Base-by-base conservation (phyloP, 2,888 invertebrate genomes). In the Ctenicera cuprea region DNA sequence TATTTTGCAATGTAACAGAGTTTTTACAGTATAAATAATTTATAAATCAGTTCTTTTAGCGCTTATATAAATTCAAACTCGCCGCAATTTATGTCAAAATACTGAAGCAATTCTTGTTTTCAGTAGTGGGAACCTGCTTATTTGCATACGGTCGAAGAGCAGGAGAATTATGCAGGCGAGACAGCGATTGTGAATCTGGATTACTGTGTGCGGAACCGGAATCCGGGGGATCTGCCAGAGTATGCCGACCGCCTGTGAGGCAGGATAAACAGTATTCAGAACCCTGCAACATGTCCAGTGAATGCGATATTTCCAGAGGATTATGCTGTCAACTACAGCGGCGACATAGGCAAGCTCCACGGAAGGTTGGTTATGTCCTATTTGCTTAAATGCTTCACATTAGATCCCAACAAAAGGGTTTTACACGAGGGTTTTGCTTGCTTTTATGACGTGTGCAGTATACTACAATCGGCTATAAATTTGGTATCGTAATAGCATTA, bases 321-420 rank as follows among this genome's bases (percentile, higher is more conserved):
- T 90, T 96, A 67, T 96, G 96, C 88, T 96, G 96, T 87, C 95
- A 95, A 87, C 88, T 95, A 82, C 95, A 95, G 82, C 91, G 95
- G 76, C 91, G 95, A 79, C 96, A 96, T 87, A 91, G 96, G 50
- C 95, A 95, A 88, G 92, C 94, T 79, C 91, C 95, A 0, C 90
- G 95, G 87, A 95, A 95, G 91, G 94, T 94, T 86, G 84, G 83
- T 71, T 8, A 14, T 2, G 14, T 41, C 33, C 5, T 33, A 33
- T 33, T 33, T 33, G 33, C 33, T 33, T 33, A 33, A 33, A 33
- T 33, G 33, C 33, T 8, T 33, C 9, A 33, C 33, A 33, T 33
- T 33, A 33, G 33, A 33, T 33, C 33, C 33, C 33, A 33, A 4
- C 33, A 33, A 33, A 33, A 43, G 43, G 43, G 43, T 43, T 43